Conservation (phyloP, 2,797 vertebrate genomes). For the Columba guinea region DNA sequence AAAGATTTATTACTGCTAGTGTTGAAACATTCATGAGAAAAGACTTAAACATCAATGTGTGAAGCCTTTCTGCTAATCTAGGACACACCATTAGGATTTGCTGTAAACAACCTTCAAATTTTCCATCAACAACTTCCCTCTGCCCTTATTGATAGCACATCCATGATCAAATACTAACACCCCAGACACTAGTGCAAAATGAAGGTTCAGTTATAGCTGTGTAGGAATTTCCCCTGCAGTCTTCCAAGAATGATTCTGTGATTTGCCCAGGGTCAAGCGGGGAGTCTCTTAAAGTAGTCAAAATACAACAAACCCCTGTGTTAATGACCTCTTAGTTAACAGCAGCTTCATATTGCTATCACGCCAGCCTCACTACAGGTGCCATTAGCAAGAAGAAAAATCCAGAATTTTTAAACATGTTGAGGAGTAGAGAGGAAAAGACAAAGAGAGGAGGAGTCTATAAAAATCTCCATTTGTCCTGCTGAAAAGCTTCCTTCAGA, state of each 20-base stretch:
- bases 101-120: slow-evolving; percentile 24
- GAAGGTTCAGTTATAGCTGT: background rate
- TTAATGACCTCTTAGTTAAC: background rate
- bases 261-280: background rate
- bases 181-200: background rate
- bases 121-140: background rate
- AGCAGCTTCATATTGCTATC: background rate
- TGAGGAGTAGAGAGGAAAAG: background rate
- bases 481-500: background rate
- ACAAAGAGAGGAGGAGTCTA: background rate
- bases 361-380: background rate
- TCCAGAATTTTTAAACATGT: background rate
- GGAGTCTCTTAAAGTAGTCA: background rate
- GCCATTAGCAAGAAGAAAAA: background rate
- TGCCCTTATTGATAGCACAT: background rate
- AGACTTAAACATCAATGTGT: background rate
- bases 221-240: background rate
- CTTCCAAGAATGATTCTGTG: background rate
- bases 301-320: background rate
- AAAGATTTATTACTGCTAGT: slow-evolving; percentile 17
- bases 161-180: background rate
- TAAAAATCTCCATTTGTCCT: background rate
- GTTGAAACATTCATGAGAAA: slow-evolving; percentile 46
- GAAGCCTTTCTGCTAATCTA: slow-evolving; percentile 36
- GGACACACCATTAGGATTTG: slow-evolving; percentile 12